Evolutionary conservation across 35 echinoderm and acorn worm genomes (phyloP), one percentile per base, ranked within the genome.

Genomic region (Apostichopus californicus): DNA sequence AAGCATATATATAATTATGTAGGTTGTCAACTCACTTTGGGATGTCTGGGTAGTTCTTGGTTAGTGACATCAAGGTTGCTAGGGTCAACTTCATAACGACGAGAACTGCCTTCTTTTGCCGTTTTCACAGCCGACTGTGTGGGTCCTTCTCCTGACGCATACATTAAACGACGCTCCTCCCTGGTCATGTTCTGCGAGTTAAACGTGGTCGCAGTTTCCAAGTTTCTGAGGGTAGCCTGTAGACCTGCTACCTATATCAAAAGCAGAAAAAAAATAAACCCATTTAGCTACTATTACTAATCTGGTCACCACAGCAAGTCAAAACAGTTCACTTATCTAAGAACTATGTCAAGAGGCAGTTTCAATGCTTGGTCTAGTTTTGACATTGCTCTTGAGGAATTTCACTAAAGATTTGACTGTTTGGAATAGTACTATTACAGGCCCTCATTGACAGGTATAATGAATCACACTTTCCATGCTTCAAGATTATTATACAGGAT

Each of bases 171-270:
- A 5, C 96, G 92, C 17, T 98, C 94, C 15, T 93, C 92, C 64
- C 93, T 95, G 18, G 94, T 93, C 90, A 95, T 87, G 23, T 96
- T 93, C 12, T 87, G 61, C 18, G 87, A 79, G 54, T 79, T 81
- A 10, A 92, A 57, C 22, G 92, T 91, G 2, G 86, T 81, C 18
- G 79, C 91, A 78, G 57, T 84, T 80, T 99, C 93, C 14, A 99
- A 88, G 73, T 96, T 99, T 34, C 93, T 94, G 0, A 99, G 88
- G 17, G 97, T 99, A n/a, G 97, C 95, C 68, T 99, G 97, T 13
- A 96, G 91, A 60, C 95, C 97, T 60, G 92, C 93, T 15, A 99
- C 97, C 97, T 99, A 55, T 68, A 93, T 14, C 92, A 73, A 28
- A 20, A 75, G 9, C 1, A 87, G 65, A 34, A 54, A 61, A 12